Evolutionary conservation across 2,113 vertebrate genomes (phyloP), one percentile per base, ranked within the genome.

Genomic region (Etheostoma cragini): DNA sequence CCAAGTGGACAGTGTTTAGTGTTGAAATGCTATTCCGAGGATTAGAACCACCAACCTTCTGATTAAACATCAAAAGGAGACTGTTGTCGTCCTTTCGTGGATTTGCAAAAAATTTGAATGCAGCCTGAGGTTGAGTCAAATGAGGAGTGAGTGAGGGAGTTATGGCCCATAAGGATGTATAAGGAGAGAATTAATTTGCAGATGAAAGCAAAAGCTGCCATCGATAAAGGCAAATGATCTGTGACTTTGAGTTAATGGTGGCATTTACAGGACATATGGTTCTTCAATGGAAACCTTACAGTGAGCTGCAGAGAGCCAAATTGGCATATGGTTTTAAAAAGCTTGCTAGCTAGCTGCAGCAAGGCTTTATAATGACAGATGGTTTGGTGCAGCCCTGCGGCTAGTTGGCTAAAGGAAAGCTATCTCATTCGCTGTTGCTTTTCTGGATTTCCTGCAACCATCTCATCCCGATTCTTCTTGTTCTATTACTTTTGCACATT

Each of bases 341-440:
- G 30, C 49, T 15, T 16, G 61, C 35, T 57, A 63, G 49, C 78
- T 76, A 26, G 75, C 82, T 84, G 38, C 68, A 81, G 45, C 45
- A 24, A 73, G 56, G 60, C 68, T 76, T 56, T 17, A 30, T 16
- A 63, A 63, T 14, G 70, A 53, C 85, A 87, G 88, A 87, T 83
- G 80, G 68, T 60, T 85, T 64, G 63, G 53, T 79, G 26, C 24
- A 26, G 45, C 68, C 78, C 84, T 66, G 81, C 12, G 0, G 78
- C 54, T 74, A 0, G 17, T 47, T 71, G 79, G 72, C 76, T 8
- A 66, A 53, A 11, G 26, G 6, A 53, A 42, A 24, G 56, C 30
- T 45, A n/a, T 76, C 11, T 42, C 3, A 54, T 62, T 78, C n/a
- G 13, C 45, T 81, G 42, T 49, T 62, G 71, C 46, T 54, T 24